These are phyloP conservation scores for Dinoponera quadriceps DNA, from an alignment of 1,140 invertebrate species.

Conservation along the genomic window DNA sequence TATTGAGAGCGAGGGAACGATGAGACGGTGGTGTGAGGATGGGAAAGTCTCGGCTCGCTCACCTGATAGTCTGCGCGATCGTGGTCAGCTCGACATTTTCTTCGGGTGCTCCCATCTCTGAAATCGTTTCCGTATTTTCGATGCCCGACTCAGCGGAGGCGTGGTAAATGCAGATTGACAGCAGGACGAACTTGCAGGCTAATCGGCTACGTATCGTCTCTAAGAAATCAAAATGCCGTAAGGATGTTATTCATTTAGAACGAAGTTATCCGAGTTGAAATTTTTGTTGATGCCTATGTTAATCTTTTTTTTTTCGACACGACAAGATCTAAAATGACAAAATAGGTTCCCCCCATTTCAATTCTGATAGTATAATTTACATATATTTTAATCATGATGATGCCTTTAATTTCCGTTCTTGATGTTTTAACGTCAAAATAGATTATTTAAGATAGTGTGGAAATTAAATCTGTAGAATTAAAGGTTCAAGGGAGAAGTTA, in stretches of 20 bases:
- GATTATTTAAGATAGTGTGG: too few relatives aligned
- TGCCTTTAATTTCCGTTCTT: too few relatives aligned
- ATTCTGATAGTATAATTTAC: too few relatives aligned
- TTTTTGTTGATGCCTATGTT: too few relatives aligned
- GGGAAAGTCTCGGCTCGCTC: slow-evolving; percentile 20
- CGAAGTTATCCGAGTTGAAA: not conserved
- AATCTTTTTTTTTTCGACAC: too few relatives aligned
- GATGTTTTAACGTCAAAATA: too few relatives aligned
- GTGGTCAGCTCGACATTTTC: slow-evolving; percentile 71
- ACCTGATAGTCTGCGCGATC: slow-evolving; percentile 75
- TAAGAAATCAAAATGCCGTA: slow-evolving; percentile 26
- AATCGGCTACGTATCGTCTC: slow-evolving; percentile 68
- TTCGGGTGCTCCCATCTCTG: not conserved
- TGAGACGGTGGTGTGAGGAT: too few relatives aligned
- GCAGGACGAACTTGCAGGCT: slow-evolving; percentile 65
- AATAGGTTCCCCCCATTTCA: too few relatives aligned
- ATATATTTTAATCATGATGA: too few relatives aligned
- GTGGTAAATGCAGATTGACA: slow-evolving; percentile 65
- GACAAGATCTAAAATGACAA: too few relatives aligned
- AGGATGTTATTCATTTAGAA: not conserved
- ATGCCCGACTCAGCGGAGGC: slow-evolving; percentile 42
- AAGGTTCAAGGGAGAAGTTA: too few relatives aligned
- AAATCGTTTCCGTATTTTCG: not conserved
- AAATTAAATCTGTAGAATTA: too few relatives aligned
- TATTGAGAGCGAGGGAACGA: not conserved